These are phyloP conservation scores for Bettongia penicillata DNA, from an alignment of 2,113 vertebrate species.

Conservation along the genomic window DNA sequence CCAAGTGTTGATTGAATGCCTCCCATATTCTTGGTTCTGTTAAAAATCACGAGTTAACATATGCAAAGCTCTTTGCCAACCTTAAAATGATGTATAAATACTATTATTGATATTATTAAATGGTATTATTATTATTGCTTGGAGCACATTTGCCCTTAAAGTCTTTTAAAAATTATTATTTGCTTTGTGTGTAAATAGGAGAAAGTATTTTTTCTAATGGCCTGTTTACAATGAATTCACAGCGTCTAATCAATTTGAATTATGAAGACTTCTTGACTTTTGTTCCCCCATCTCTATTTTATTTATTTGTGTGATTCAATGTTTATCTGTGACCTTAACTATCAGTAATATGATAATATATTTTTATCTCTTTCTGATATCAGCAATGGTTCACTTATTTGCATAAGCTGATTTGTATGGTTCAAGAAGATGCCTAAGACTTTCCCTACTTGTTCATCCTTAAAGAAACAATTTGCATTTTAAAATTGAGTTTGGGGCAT, in stretches of 20 bases:
- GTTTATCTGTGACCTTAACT: slow-evolving; percentile 26
- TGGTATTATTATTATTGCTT: background rate
- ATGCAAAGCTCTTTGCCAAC: background rate
- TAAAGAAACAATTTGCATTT: slow-evolving; percentile 1
- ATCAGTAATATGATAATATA: background rate
- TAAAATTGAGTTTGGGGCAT: background rate
- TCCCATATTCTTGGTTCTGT: background rate
- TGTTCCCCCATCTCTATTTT: background rate
- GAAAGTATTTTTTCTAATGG: slow-evolving; percentile 9
- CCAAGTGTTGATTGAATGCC: background rate
- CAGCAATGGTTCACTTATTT: slow-evolving; percentile 1
- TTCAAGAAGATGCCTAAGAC: background rate
- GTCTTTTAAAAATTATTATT: background rate
- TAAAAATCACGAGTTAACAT: background rate
- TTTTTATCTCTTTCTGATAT: slow-evolving; percentile 17
- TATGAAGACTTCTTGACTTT: background rate
- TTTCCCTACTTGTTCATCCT: background rate
- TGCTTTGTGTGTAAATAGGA: background rate
- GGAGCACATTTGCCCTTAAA: background rate
- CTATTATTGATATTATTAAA: background rate
- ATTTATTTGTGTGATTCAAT: background rate
- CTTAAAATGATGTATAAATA: background rate
- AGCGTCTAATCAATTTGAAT: background rate
- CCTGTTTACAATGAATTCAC: slow-evolving; percentile 30
- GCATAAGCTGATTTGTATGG: background rate